Conservation (phyloP, 2,888 invertebrate genomes). For the Epinotia nisella region DNA sequence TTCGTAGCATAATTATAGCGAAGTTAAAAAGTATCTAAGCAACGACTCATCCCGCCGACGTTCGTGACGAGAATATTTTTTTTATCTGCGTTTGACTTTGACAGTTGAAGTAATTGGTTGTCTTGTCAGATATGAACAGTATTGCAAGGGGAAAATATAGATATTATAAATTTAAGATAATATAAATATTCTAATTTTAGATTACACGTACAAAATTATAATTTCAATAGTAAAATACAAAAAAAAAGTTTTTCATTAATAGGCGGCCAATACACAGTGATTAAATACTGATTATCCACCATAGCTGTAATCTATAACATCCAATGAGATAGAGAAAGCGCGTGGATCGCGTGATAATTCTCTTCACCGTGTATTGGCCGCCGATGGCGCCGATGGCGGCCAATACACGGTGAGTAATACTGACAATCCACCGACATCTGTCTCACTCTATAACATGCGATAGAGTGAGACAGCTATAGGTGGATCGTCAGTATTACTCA, state of each 20-base stretch:
- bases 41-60: conserved; percentile 50
- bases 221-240: not conserved
- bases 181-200: not conserved
- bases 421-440: too few relatives aligned
- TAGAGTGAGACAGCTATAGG: too few relatives aligned
- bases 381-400: too few relatives aligned
- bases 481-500: too few relatives aligned
- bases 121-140: not conserved
- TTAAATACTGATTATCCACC: too few relatives aligned
- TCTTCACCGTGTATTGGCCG: too few relatives aligned
- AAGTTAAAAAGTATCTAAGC: conserved; percentile 10
- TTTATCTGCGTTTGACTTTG: conserved; percentile 8
- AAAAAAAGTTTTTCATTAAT: not conserved
- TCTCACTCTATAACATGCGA: too few relatives aligned
- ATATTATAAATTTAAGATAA: not conserved
- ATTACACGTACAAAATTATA: not conserved
- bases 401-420: too few relatives aligned
- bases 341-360: too few relatives aligned
- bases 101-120: conserved; percentile 1
- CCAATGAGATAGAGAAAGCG: too few relatives aligned
- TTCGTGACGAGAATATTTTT: conserved; percentile 56
- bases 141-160: conserved; percentile 19
- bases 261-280: too few relatives aligned
- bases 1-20: conserved; percentile 25
- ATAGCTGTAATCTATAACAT: too few relatives aligned